Conservation (phyloP, 2,797 vertebrate genomes). For the Enteromius paludinosus region DNA sequence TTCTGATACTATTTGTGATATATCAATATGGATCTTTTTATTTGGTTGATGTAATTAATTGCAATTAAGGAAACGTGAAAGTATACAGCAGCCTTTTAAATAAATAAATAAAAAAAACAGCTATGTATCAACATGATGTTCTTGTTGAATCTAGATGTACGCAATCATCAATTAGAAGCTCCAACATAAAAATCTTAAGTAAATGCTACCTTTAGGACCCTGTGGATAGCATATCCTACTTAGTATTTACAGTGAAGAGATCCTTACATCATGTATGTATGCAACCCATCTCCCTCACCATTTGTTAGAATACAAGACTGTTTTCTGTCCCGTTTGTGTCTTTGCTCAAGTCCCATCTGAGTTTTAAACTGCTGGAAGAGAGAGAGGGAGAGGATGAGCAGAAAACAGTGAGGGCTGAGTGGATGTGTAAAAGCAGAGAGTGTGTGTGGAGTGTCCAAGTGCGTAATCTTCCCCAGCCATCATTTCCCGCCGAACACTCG, state of each 20-base stretch:
- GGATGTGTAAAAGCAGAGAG: conserved; percentile 29
- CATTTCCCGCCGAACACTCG: conserved; percentile 73
- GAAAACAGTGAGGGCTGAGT: conserved; percentile 27
- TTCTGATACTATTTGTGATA: neutral
- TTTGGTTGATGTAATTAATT: neutral
- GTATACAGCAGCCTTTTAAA: neutral
- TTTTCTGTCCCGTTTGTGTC: conserved; percentile 19
- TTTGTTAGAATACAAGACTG: conserved; percentile 11
- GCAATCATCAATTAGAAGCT: neutral
- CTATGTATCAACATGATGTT: neutral
- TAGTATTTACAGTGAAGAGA: conserved; percentile 11
- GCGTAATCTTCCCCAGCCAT: conserved; percentile 70
- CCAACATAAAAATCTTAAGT: neutral
- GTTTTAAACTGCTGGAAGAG: conserved; percentile 13
- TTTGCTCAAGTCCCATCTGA: conserved; percentile 31
- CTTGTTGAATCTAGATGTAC: neutral
- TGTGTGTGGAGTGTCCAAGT: conserved; percentile 70
- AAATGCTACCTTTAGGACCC: conserved; percentile 43
- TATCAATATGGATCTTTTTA: neutral
- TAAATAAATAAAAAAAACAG: neutral
- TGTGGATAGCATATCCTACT: conserved; percentile 12
- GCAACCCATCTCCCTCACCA: neutral
- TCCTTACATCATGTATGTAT: neutral
- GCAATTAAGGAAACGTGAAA: neutral
- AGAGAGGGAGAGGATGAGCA: conserved; percentile 23